Percentiles rank a stretch among this genome's conserved stretches.
Conservation (phyloP, 2,888 invertebrate species). For the Stomorhina lunata region DNA sequence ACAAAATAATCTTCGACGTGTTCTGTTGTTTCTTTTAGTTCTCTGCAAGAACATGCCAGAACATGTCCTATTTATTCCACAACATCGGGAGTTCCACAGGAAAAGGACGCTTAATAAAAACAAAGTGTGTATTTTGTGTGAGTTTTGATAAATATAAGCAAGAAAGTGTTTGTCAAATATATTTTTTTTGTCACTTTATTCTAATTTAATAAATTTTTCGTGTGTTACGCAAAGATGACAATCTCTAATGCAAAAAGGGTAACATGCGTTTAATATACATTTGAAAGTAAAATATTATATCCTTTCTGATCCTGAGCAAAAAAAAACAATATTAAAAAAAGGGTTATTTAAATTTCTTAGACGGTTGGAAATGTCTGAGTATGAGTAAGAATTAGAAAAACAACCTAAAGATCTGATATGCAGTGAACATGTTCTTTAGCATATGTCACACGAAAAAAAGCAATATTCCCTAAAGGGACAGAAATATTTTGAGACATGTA, state of each 20-base stretch:
- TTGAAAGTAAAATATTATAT: background rate
- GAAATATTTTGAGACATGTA: background rate
- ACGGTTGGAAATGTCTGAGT: background rate
- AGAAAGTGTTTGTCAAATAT: constrained; percentile 3
- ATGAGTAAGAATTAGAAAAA: background rate
- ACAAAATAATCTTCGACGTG: constrained; percentile 21
- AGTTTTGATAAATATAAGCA: background rate
- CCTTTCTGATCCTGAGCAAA: background rate
- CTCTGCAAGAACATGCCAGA: background rate
- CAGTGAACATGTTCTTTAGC: background rate
- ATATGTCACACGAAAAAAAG: constrained; percentile 44
- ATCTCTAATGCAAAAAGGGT: constrained; percentile 38
- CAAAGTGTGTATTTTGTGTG: background rate
- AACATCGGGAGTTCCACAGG: background rate
- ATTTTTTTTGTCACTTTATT: constrained; percentile 12
- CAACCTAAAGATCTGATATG: background rate
- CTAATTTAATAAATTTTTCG: constrained; percentile 39
- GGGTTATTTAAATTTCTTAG: constrained; percentile 49
- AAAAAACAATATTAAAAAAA: constrained; percentile 15
- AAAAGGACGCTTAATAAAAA: constrained; percentile 7
- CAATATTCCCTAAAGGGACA: constrained; percentile 26
- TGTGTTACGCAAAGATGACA: constrained; percentile 41
- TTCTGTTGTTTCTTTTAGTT: background rate
- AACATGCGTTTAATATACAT: background rate
- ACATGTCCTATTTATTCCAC: background rate